Conservation (phyloP, 2,888 invertebrate genomes). For the Tyria jacobaeae region DNA sequence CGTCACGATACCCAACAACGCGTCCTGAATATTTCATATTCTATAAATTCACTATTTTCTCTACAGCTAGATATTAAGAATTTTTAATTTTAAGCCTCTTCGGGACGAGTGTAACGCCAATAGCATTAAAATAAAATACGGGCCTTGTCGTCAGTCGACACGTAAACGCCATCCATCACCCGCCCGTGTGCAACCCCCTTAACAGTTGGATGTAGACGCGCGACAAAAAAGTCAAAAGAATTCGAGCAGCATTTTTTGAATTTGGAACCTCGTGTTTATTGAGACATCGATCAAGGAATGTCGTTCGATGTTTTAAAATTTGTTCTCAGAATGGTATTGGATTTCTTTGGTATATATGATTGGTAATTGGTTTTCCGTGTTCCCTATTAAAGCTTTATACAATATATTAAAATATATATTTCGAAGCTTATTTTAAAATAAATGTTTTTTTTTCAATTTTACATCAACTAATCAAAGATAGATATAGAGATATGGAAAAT, state of each 20-base stretch:
- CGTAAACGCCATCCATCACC: constrained; percentile 84
- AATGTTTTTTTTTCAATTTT: background rate
- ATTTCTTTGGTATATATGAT: constrained; percentile 13
- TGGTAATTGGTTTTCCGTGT: constrained; percentile 6
- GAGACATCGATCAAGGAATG: constrained; percentile 45
- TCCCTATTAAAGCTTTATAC: constrained; percentile 3
- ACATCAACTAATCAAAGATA: background rate
- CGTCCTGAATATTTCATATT: constrained; percentile 38
- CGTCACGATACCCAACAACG: constrained; percentile 22
- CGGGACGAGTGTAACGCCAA: constrained; percentile 64
- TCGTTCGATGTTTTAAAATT: constrained; percentile 23
- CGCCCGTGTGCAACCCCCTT: constrained; percentile 63
- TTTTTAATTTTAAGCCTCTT: constrained; percentile 84
- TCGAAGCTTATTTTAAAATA: background rate
- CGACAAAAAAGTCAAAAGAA: constrained; percentile 50
- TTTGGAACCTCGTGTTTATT: constrained; percentile 27
- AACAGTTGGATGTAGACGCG: constrained; percentile 57
- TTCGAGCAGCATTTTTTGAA: constrained; percentile 36
- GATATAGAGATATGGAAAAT: too few species aligned
- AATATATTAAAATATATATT: background rate
- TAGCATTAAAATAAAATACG: constrained; percentile 83
- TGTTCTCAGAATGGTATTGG: constrained; percentile 16
- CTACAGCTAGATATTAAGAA: constrained; percentile 74
- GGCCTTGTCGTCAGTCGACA: constrained; percentile 76
- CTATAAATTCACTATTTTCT: constrained; percentile 59